These are phyloP conservation scores for Channa maculata DNA, from an alignment of 2,113 vertebrate species.

Conservation along the genomic window DNA sequence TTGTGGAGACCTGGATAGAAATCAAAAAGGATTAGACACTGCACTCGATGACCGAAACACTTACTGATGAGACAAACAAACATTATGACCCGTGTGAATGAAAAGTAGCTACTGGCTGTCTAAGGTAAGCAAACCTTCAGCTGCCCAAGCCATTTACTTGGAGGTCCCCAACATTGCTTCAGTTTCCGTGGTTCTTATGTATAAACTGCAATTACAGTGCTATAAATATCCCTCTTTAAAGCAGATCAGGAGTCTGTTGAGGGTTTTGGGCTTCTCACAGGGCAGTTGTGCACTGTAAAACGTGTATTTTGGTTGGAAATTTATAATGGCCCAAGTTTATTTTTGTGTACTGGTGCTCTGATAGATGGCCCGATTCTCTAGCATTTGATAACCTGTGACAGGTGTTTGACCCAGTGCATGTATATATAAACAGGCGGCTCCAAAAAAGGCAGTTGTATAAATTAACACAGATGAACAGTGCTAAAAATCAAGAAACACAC, in stretches of 20 bases:
- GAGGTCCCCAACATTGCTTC: slow-evolving; percentile 57
- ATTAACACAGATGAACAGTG: background rate
- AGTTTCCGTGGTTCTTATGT: slow-evolving; percentile 60
- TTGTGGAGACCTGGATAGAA: slow-evolving; percentile 53
- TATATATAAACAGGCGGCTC: background rate
- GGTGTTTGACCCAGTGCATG: background rate
- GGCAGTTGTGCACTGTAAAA: slow-evolving; percentile 11
- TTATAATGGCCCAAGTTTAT: background rate
- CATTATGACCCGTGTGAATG: slow-evolving; percentile 59
- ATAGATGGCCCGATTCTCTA: slow-evolving; percentile 20
- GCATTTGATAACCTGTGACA: background rate
- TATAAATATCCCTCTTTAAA: slow-evolving; percentile 78
- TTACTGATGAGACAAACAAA: slow-evolving; percentile 58
- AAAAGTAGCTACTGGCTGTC: slow-evolving; percentile 57
- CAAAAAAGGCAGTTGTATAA: background rate
- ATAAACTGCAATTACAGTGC: slow-evolving; percentile 50
- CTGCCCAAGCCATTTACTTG: slow-evolving; percentile 50
- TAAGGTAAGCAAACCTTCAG: slow-evolving; percentile 74
- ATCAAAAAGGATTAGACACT: slow-evolving; percentile 49
- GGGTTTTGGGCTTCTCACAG: background rate
- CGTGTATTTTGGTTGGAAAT: slow-evolving; percentile 13
- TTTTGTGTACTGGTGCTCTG: background rate
- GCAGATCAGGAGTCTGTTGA: slow-evolving; percentile 52
- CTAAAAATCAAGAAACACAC: background rate
- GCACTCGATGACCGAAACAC: slow-evolving; percentile 70